Evolutionary conservation across 2,797 vertebrate genomes (phyloP).

Genomic region (Sebastes diaconus): DNA sequence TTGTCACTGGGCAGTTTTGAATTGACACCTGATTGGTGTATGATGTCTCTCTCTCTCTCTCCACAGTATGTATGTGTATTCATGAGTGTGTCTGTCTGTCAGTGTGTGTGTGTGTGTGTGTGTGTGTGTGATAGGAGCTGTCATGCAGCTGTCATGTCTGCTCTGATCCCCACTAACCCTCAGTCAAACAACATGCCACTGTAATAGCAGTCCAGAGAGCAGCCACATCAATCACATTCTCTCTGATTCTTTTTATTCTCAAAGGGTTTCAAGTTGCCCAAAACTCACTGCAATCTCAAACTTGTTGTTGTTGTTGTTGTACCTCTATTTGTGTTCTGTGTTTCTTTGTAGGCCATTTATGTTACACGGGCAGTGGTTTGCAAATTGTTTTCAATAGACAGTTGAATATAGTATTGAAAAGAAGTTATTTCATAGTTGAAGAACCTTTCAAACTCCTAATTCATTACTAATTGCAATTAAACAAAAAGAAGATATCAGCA

Average conservation of each 20-base stretch:
- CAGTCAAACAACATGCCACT: conserved; percentile 59
- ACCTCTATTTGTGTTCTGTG: neutral
- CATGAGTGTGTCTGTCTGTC: conserved; percentile 14
- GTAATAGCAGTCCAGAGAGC: conserved; percentile 37
- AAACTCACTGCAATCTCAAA: neutral
- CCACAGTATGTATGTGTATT: conserved; percentile 11
- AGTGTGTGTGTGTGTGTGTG: conserved; percentile 18
- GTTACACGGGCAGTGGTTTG: neutral
- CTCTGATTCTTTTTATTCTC: neutral
- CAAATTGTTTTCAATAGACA: neutral
- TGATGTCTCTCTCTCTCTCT: conserved; percentile 11
- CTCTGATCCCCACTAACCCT: conserved; percentile 71
- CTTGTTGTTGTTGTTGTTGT: neutral
- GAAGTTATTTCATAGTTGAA: neutral
- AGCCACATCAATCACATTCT: conserved; percentile 15
- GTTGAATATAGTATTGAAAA: neutral
- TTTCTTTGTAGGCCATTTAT: neutral
- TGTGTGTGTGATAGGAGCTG: conserved; percentile 32
- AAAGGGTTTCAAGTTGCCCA: neutral
- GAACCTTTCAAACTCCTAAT: neutral
- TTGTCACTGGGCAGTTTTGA: conserved; percentile 59
- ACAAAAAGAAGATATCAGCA: neutral
- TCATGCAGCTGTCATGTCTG: conserved; percentile 58
- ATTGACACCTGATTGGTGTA: conserved; percentile 64
- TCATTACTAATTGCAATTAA: neutral